Evolutionary conservation across 2,113 vertebrate genomes (phyloP).

Genomic region (Hemiscyllium ocellatum): DNA sequence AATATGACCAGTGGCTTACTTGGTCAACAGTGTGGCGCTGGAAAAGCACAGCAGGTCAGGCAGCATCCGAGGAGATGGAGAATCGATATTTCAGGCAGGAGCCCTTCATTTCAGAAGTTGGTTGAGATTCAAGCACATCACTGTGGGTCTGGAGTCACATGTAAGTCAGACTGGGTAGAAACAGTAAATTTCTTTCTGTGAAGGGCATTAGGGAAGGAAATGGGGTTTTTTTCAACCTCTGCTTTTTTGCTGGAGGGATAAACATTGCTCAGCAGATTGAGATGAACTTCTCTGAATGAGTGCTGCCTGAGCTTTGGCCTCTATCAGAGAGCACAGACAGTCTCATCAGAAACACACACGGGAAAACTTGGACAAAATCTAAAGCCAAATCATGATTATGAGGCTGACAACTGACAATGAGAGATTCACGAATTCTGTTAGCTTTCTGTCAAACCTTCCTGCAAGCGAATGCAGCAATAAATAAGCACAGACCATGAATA

Average conservation of each 20-base stretch:
- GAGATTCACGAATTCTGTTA: neutral
- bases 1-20: too few relatives aligned
- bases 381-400: neutral
- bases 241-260: neutral
- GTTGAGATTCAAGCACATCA: too few relatives aligned
- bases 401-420: neutral
- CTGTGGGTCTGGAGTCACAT: too few relatives aligned
- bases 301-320: neutral
- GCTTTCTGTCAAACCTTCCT: neutral
- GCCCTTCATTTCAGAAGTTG: too few relatives aligned
- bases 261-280: neutral
- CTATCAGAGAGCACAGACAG: neutral
- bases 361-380: neutral
- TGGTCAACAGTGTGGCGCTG: too few relatives aligned
- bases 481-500: neutral
- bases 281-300: neutral
- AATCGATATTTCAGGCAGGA: too few relatives aligned
- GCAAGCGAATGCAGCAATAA: neutral
- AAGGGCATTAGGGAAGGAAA: too few relatives aligned
- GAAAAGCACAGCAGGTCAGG: too few relatives aligned
- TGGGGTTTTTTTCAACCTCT: too few relatives aligned
- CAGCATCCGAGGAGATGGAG: too few relatives aligned
- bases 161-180: too few relatives aligned
- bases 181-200: too few relatives aligned
- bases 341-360: neutral